Conservation (phyloP, 2,888 invertebrate species). For the Malacosoma neustria region DNA sequence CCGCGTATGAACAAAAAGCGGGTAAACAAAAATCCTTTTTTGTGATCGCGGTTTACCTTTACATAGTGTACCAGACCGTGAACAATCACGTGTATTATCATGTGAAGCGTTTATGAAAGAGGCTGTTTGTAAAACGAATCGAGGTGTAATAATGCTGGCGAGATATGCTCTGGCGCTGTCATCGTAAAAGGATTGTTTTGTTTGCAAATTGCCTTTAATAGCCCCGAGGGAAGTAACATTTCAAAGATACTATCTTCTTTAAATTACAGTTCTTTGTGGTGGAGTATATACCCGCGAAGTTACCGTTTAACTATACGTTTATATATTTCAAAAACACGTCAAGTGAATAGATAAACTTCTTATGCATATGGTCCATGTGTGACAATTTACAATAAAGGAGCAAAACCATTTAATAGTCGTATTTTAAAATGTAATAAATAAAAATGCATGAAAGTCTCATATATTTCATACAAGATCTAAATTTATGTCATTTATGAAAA, state of each 20-base stretch:
- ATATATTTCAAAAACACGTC: no score
- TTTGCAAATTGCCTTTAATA: slow-evolving; percentile 49
- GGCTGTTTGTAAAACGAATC: slow-evolving; percentile 57
- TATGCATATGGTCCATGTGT: no score
- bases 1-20: slow-evolving; percentile 50
- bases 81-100: slow-evolving; percentile 68
- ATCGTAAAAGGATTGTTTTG: slow-evolving; percentile 46
- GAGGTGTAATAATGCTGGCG: slow-evolving; percentile 45
- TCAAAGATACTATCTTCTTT: slow-evolving; percentile 8
- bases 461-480: no score
- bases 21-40: slow-evolving; percentile 66
- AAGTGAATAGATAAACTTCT: no score
- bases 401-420: no score
- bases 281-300: no score
- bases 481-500: no score
- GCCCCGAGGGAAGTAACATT: slow-evolving; percentile 8
- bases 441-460: no score
- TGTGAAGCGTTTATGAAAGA: slow-evolving; percentile 62
- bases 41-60: slow-evolving; percentile 68
- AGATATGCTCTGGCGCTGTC: slow-evolving; percentile 33
- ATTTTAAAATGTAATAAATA: no score
- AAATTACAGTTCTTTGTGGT: background rate
- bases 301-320: no score
- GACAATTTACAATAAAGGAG: no score
- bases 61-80: slow-evolving; percentile 64